Base-by-base conservation (phyloP, 2,797 vertebrate species). In the Catharus ustulatus region DNA sequence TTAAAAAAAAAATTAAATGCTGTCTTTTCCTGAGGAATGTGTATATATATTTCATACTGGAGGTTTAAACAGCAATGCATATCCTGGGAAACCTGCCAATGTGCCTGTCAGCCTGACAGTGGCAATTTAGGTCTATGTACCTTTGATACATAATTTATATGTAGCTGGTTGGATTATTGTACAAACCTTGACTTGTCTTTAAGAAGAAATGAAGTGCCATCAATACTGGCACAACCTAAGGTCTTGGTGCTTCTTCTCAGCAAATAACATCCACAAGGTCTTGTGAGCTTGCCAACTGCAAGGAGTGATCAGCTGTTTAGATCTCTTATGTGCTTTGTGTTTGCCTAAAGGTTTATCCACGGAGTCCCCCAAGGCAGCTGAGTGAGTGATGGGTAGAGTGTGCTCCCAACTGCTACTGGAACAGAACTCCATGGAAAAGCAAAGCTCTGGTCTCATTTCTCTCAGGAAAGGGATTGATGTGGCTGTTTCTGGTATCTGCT, bases 81-180 rank as follows among this genome's bases (percentile, higher is more conserved):
- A 66, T 94, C 88, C 94, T 71, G 88, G 95, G 92, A 95, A 96
- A 69, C 29, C 46, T 92, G 94, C 95, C 95, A 96, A 64, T 1
- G 2, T 90, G 84, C 90, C 87, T 71, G 73, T 96, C 92, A 95
- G 77, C 78, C 85, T 94, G 94, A 95, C 90, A 94, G 77, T 45
- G 71, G 77, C 94, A 95, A 96, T 95, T 96, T 95, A 87, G 62
- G 62, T 87, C 91, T 85, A 27, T 69, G 81, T 91, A 87, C 87
- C 88, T 94, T 87, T 89, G 93, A 90, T 95, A 80, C 89, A 96
- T 96, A 87, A 96, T 95, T 96, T 89, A 93, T 93, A 78, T 45
- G 73, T 87, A 71, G 81, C 78, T 87, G 90, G 75, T 72, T 87
- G 63, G 84, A 84, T 91, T 94, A 89, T 62, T 81, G 86, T 93